A percentile compares a stretch with the other conserved stretches of the same genome.
Evolutionary conservation across 2,113 vertebrate genomes (phyloP).

Genomic region (Heliornis fulica): DNA sequence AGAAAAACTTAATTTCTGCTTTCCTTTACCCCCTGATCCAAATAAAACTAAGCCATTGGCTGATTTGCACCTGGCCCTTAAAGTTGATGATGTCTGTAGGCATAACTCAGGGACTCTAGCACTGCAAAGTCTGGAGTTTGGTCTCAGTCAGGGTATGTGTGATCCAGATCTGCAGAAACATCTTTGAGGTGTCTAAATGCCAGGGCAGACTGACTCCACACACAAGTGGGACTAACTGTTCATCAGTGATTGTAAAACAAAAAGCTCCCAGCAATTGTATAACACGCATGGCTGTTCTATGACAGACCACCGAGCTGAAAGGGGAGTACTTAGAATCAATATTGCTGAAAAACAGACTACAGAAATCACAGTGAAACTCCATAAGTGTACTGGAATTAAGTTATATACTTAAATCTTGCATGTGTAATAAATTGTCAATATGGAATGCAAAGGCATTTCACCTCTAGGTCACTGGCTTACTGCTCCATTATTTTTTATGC

Average conservation of each 20-base stretch:
- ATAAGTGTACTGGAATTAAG: neutral
- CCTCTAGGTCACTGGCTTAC: constrained; percentile 23
- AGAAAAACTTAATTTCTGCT: neutral
- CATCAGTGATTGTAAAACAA: neutral
- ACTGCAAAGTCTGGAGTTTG: neutral
- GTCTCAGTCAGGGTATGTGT: fast-evolving
- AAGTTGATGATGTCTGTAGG: neutral
- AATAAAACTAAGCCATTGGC: neutral
- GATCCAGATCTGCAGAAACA: neutral
- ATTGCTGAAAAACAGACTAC: neutral
- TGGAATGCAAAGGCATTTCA: constrained; percentile 1
- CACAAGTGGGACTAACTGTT: neutral
- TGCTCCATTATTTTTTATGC: constrained; percentile 12
- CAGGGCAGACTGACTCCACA: neutral
- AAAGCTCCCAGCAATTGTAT: neutral
- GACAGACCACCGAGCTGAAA: neutral
- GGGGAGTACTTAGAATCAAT: neutral
- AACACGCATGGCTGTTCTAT: neutral
- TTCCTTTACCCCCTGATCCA: neutral
- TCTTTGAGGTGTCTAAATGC: neutral
- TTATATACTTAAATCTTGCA: constrained; percentile 7
- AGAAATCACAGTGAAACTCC: neutral
- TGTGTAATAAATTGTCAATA: neutral
- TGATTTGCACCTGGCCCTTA: neutral
- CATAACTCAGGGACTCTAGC: neutral